Percentiles rank a stretch among this genome's conserved stretches.
Conservation (phyloP, 2,888 invertebrate genomes). For the Hybos culiciformis region DNA sequence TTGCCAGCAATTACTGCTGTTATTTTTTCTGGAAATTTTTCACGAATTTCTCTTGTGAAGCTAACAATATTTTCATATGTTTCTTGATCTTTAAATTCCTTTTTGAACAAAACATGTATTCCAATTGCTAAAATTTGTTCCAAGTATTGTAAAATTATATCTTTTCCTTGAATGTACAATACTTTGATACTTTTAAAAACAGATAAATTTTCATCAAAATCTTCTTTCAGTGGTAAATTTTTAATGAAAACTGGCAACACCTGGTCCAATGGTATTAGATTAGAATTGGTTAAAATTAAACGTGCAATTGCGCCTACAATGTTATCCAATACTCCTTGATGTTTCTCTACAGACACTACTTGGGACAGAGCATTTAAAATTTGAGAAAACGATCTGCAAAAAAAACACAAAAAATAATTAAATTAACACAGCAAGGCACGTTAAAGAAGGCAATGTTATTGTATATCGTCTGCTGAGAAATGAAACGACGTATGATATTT, state of each 20-base stretch:
- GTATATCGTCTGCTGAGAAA: too few species aligned
- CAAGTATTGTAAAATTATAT: constrained; percentile 40
- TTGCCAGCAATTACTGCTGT: constrained; percentile 33
- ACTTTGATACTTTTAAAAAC: constrained; percentile 50
- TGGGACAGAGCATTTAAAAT: constrained; percentile 53
- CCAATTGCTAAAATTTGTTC: constrained; percentile 41
- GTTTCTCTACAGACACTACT: constrained; percentile 49
- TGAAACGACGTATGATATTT: too few species aligned
- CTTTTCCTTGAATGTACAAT: constrained; percentile 48
- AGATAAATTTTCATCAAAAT: constrained; percentile 57
- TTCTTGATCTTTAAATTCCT: constrained; percentile 35
- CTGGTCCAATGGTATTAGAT: constrained; percentile 52
- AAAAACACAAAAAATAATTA: too few species aligned
- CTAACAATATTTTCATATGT: constrained; percentile 31
- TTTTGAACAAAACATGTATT: constrained; percentile 42
- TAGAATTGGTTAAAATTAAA: constrained; percentile 50
- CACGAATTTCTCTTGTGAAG: constrained; percentile 41
- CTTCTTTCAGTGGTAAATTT: constrained; percentile 57
- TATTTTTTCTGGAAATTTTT: constrained; percentile 44
- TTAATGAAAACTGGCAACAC: constrained; percentile 58
- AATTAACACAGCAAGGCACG: too few species aligned
- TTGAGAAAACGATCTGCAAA: constrained; percentile 44
- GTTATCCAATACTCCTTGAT: constrained; percentile 56
- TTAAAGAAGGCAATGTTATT: too few species aligned
- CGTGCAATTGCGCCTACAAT: constrained; percentile 64